A percentile compares a stretch with the other conserved stretches of the same genome.
Evolutionary conservation across 2,797 vertebrate genomes (phyloP).

Genomic region (Hydrophis major): DNA sequence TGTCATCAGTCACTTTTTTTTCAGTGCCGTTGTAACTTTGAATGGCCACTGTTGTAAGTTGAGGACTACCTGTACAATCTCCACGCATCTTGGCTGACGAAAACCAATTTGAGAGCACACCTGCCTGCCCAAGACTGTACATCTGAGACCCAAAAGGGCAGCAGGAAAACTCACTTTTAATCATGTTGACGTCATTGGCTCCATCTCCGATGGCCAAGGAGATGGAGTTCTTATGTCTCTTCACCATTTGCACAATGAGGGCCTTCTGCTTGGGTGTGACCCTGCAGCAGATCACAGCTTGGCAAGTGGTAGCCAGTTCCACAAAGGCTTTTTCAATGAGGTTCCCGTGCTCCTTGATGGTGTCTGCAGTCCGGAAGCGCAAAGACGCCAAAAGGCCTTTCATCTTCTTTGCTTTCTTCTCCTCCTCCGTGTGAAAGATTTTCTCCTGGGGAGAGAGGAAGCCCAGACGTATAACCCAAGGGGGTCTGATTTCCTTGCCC

Average conservation of each 20-base stretch:
- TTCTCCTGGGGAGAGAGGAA: slow-evolving; percentile 47
- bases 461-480: background rate
- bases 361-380: rapidly evolving
- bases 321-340: slow-evolving; percentile 75
- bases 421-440: slow-evolving; percentile 42
- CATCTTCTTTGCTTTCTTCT: slow-evolving; percentile 36
- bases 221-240: slow-evolving; percentile 78
- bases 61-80: background rate
- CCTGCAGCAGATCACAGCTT: slow-evolving; percentile 90
- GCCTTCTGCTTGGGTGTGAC: slow-evolving; percentile 94
- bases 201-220: slow-evolving; percentile 92
- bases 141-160: background rate
- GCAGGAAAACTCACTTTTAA: slow-evolving; percentile 84
- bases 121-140: too few relatives aligned
- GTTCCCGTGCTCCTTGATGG: rapidly evolving
- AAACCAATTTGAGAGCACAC: background rate
- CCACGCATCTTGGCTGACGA: background rate
- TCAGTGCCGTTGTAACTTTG: too few relatives aligned
- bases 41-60: too few relatives aligned
- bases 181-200: slow-evolving; percentile 96
- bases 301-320: slow-evolving; percentile 80
- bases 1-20: too few relatives aligned
- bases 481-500: background rate
- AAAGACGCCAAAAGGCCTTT: background rate
- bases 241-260: slow-evolving; percentile 81